A percentile compares a stretch with the other conserved stretches of the same genome.
Evolutionary conservation across 2,797 vertebrate species (phyloP).

Genomic region (Peromyscus aztecus): DNA sequence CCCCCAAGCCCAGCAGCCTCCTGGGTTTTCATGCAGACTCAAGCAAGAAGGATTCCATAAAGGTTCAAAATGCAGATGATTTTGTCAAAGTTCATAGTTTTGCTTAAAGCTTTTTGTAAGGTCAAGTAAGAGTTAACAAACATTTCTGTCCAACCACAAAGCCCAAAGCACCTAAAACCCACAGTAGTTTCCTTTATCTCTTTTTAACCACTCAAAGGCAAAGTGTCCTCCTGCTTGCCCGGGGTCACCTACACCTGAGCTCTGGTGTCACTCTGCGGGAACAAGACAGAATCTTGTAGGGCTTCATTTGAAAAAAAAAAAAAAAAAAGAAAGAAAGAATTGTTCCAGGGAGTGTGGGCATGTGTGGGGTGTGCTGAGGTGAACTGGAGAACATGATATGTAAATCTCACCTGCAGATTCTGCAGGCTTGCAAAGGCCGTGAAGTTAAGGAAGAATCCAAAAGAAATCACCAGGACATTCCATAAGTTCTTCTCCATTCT

Average conservation of each 20-base stretch:
- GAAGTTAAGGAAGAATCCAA: constrained; percentile 95
- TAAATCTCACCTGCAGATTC: constrained; percentile 93
- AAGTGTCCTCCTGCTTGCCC: neutral
- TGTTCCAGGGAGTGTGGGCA: neutral
- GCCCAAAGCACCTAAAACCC: neutral
- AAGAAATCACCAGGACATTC: constrained; percentile 93
- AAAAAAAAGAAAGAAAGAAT: too few species aligned
- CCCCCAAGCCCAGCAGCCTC: too few species aligned
- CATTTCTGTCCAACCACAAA: neutral
- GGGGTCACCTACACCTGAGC: neutral
- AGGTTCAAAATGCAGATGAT: accelerated
- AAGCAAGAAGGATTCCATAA: too few species aligned
- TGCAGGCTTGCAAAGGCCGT: constrained; percentile 96
- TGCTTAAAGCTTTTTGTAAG: accelerated
- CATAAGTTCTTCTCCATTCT: constrained; percentile 92
- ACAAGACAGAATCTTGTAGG: accelerated
- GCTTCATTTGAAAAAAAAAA: accelerated
- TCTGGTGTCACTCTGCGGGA: accelerated
- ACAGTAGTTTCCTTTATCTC: neutral
- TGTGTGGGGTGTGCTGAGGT: too few species aligned
- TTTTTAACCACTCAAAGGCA: neutral
- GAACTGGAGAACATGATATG: neutral
- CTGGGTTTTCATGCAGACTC: neutral
- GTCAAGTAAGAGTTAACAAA: too few species aligned
- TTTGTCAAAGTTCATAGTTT: neutral